Evolutionary conservation across 2,888 invertebrate genomes (phyloP).

Genomic region (Andrena trimmerana): DNA sequence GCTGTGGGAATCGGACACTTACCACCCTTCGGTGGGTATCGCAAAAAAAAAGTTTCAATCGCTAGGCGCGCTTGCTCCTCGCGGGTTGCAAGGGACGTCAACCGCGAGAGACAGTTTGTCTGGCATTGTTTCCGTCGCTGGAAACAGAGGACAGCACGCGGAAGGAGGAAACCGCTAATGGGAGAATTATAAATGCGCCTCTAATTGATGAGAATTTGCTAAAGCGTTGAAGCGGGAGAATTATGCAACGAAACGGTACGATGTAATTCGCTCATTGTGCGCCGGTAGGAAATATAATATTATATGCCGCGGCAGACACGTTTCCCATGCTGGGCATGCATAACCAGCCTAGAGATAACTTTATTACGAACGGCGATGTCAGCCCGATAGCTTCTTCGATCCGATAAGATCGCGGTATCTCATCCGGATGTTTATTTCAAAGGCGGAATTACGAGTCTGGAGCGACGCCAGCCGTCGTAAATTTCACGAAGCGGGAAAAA

Average conservation of each 20-base stretch:
- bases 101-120: slow-evolving; percentile 15
- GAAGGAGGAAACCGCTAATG: slow-evolving; percentile 38
- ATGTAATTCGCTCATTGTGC: slow-evolving; percentile 43
- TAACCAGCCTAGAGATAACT: slow-evolving; percentile 64
- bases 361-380: slow-evolving; percentile 70
- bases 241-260: slow-evolving; percentile 53
- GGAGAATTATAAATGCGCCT: slow-evolving; percentile 27
- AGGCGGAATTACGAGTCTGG: slow-evolving; percentile 83
- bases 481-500: slow-evolving; percentile 83
- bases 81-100: background rate
- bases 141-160: background rate
- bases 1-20: no score
- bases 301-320: slow-evolving; percentile 8
- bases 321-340: slow-evolving; percentile 53
- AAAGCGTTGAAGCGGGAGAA: slow-evolving; percentile 36
- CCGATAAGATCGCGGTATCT: slow-evolving; percentile 77
- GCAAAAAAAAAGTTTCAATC: background rate
- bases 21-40: no score
- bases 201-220: slow-evolving; percentile 54
- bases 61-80: background rate
- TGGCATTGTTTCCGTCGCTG: background rate
- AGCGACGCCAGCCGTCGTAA: slow-evolving; percentile 83
- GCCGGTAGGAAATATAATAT: slow-evolving; percentile 22
- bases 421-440: slow-evolving; percentile 81
- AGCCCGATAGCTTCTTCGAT: slow-evolving; percentile 72